Evolutionary conservation across 2,113 vertebrate genomes (phyloP).

Genomic region (Takifugu flavidus): DNA sequence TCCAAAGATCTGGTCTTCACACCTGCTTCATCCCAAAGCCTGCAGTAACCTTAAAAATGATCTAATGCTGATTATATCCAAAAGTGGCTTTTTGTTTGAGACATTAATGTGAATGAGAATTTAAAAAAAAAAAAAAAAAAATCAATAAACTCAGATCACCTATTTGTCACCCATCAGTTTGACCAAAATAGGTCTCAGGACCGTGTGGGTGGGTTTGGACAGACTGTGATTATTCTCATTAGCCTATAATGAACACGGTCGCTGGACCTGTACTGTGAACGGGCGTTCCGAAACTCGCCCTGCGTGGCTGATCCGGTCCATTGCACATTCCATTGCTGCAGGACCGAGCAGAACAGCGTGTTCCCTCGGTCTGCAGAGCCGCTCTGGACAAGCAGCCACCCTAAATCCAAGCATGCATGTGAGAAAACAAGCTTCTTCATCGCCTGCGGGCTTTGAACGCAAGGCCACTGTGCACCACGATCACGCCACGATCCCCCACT

Average conservation of each 20-base stretch:
- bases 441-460: slow-evolving; percentile 10
- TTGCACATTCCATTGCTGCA: slow-evolving; percentile 12
- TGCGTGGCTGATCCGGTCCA: not conserved
- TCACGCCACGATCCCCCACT: slow-evolving; percentile 10
- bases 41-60: slow-evolving; percentile 5
- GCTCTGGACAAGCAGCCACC: slow-evolving; percentile 14
- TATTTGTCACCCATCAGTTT: not conserved
- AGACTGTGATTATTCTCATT: no score
- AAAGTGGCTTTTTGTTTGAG: not conserved
- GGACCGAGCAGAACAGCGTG: slow-evolving; percentile 39
- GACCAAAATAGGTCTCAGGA: no score
- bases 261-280: no score
- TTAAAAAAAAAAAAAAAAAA: no score
- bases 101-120: not conserved
- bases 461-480: slow-evolving; percentile 11
- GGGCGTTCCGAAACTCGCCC: not conserved
- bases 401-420: slow-evolving; percentile 15
- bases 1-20: slow-evolving; percentile 12
- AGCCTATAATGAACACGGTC: no score
- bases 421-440: slow-evolving; percentile 9
- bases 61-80: not conserved
- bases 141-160: no score
- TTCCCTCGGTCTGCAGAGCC: slow-evolving; percentile 21
- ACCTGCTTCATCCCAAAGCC: slow-evolving; percentile 34
- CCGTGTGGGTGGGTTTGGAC: not conserved